phyloP scores from a whole-genome alignment of 92 coral and sea anemone genomes.

The Blastomussa wellsi region DNA sequence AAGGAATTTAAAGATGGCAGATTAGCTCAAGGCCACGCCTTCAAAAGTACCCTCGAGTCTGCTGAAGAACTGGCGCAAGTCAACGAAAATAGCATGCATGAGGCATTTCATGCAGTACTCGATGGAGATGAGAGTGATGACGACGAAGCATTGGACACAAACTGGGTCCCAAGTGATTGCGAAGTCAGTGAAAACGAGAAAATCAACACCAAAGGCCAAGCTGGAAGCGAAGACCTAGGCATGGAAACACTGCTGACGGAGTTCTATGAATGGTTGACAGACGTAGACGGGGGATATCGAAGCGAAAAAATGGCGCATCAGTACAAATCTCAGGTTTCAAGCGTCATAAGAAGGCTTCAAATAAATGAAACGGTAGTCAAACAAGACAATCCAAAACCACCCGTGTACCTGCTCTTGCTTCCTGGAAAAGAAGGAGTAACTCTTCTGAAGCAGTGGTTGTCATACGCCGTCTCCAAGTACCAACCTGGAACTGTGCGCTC shows the following conservation, averaged over 20 bases:
- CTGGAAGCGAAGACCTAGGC: too few species aligned
- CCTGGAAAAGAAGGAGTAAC: constrained; percentile 55
- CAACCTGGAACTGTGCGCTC: constrained; percentile 58
- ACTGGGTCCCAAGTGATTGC: background rate
- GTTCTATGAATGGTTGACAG: constrained; percentile 39
- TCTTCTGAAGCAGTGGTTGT: constrained; percentile 36
- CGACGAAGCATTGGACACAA: constrained; percentile 42
- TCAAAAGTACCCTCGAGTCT: constrained; percentile 33
- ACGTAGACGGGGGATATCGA: constrained; percentile 57
- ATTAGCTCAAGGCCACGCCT: constrained; percentile 29
- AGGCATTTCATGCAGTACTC: background rate
- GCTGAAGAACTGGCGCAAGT: constrained; percentile 9
- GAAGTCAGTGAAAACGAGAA: background rate
- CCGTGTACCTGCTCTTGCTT: background rate
- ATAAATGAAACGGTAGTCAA: too few species aligned
- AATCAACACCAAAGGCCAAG: background rate
- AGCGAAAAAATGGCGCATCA: constrained; percentile 45
- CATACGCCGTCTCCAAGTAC: constrained; percentile 33
- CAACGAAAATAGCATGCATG: background rate
- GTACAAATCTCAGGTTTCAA: constrained; percentile 50
- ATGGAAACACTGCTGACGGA: constrained; percentile 42
- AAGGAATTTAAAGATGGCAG: constrained; percentile 23
- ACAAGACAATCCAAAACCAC: background rate
- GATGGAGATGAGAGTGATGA: constrained; percentile 49
- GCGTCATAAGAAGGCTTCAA: constrained; percentile 20